Evolutionary conservation across 2,888 invertebrate genomes (phyloP).

Genomic region (Calameuta filiformis): DNA sequence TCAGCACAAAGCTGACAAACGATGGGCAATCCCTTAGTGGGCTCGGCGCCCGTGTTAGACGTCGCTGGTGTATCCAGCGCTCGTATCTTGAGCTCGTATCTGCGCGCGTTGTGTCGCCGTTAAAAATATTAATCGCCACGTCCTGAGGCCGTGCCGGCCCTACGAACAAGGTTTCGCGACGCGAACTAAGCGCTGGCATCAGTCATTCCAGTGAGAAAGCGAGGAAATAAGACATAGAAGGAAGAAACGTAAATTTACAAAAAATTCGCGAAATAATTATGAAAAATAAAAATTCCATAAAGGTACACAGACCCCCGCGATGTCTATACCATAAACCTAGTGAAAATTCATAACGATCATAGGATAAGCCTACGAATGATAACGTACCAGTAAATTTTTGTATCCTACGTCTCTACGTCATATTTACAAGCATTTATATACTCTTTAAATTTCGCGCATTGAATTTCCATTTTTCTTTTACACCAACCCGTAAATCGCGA

Average conservation of each 20-base stretch:
- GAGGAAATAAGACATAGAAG: not conserved
- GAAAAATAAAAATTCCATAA: not conserved
- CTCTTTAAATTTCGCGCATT: not conserved
- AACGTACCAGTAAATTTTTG: too few relatives aligned
- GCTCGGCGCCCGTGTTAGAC: conserved; percentile 34
- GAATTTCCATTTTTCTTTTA: not conserved
- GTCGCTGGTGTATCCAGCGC: conserved; percentile 21
- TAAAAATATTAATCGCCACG: conserved; percentile 41
- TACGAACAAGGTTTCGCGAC: conserved; percentile 22
- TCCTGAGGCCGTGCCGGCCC: not conserved
- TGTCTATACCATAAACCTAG: not conserved
- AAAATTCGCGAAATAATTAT: not conserved
- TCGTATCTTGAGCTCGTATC: conserved; percentile 29
- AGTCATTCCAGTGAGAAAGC: conserved; percentile 13
- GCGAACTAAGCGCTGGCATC: conserved; percentile 33
- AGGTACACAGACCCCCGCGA: not conserved
- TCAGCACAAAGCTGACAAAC: conserved; percentile 30
- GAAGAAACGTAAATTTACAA: not conserved
- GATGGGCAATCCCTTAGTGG: conserved; percentile 33
- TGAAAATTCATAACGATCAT: not conserved
- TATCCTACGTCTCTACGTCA: not conserved
- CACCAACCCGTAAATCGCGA: not conserved
- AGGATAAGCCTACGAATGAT: not conserved
- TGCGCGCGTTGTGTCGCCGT: conserved; percentile 27
- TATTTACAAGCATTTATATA: not conserved